Percentiles rank a stretch among this genome's conserved stretches.
phyloP scores from a whole-genome alignment of 1,140 invertebrate genomes.

The Cotesia glomerata region DNA sequence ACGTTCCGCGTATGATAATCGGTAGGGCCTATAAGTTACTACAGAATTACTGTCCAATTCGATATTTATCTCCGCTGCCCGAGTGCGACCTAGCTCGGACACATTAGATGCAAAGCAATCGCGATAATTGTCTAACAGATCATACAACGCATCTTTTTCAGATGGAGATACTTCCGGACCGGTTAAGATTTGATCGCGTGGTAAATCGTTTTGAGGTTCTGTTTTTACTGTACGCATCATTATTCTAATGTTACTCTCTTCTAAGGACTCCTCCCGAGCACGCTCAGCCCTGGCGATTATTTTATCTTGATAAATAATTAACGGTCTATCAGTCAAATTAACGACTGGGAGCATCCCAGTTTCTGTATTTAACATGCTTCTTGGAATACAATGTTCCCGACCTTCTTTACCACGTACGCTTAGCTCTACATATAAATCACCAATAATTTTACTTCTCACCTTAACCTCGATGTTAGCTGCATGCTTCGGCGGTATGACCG shows the following conservation, averaged over 20 bases:
- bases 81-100: slow-evolving; percentile 31
- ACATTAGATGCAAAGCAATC: slow-evolving; percentile 36
- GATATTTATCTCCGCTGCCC: slow-evolving; percentile 38
- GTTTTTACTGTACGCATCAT: background rate
- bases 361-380: slow-evolving; percentile 23
- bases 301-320: slow-evolving; percentile 8
- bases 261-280: slow-evolving; percentile 6
- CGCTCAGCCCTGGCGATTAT: slow-evolving; percentile 15
- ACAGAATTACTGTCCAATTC: slow-evolving; percentile 45
- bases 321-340: slow-evolving; percentile 25
- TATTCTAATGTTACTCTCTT: slow-evolving; percentile 3
- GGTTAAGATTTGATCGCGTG: slow-evolving; percentile 17
- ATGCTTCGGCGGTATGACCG: slow-evolving; percentile 25
- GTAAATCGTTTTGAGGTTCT: background rate
- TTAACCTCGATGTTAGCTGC: slow-evolving; percentile 27
- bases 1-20: slow-evolving; percentile 23
- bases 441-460: slow-evolving; percentile 20
- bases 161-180: background rate
- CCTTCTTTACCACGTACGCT: slow-evolving; percentile 27
- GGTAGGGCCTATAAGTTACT: slow-evolving; percentile 44
- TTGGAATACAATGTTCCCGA: slow-evolving; percentile 22
- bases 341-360: slow-evolving; percentile 17
- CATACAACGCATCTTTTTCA: slow-evolving; percentile 11
- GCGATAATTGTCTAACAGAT: slow-evolving; percentile 28
- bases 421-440: slow-evolving; percentile 31